phyloP scores from a whole-genome alignment of 1,140 invertebrate genomes.

The Amyelois transitella region DNA sequence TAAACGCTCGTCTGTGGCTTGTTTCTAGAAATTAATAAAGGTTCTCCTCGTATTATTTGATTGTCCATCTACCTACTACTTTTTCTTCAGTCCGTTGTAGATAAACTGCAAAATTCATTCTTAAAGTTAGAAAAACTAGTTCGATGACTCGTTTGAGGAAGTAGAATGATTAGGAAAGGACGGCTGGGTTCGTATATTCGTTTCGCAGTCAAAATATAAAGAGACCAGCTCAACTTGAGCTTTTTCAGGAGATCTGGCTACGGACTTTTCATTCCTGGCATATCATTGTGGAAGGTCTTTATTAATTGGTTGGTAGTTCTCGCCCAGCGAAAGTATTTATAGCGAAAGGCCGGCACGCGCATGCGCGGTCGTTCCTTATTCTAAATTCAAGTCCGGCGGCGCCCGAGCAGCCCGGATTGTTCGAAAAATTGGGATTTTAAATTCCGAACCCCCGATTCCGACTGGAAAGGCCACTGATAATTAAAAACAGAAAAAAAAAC shows the following conservation, averaged over 20 bases:
- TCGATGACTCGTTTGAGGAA: slow-evolving; percentile 8
- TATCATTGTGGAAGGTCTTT: slow-evolving; percentile 15
- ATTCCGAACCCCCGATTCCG: slow-evolving; percentile 26
- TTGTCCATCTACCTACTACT: too few relatives aligned
- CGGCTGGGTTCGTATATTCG: slow-evolving; percentile 19
- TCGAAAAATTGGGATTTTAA: slow-evolving; percentile 33
- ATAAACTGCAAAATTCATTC: neutral
- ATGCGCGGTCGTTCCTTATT: slow-evolving; percentile 24
- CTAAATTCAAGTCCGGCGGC: slow-evolving; percentile 58
- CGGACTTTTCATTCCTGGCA: neutral
- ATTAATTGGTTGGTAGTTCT: slow-evolving; percentile 20
- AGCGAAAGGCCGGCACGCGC: slow-evolving; percentile 30
- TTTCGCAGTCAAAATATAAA: slow-evolving; percentile 28
- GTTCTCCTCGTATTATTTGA: too few relatives aligned
- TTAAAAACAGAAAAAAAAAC: neutral
- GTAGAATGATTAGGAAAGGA: slow-evolving; percentile 1
- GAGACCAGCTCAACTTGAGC: slow-evolving; percentile 15
- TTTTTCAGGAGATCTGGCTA: slow-evolving; percentile 4
- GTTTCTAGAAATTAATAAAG: too few relatives aligned
- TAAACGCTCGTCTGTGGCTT: neutral
- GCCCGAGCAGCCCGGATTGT: slow-evolving; percentile 44
- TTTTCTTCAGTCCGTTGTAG: too few relatives aligned
- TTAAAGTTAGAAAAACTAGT: neutral
- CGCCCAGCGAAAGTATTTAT: slow-evolving; percentile 57
- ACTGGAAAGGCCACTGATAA: slow-evolving; percentile 51